Conservation (phyloP, 2,797 vertebrate species). For the Ciconia nigra region DNA sequence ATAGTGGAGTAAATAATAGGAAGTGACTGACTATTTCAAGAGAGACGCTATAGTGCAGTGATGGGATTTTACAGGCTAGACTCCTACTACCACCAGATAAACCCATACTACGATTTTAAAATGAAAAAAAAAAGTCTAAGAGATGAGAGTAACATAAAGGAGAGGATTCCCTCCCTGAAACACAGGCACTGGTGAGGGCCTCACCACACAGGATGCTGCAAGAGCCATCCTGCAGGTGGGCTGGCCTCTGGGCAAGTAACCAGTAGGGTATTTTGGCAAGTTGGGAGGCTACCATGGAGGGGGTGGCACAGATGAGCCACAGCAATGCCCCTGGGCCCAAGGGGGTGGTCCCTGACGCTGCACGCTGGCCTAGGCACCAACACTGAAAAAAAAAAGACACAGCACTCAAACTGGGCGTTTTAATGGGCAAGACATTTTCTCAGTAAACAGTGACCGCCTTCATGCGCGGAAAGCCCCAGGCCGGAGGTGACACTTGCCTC, state of each 20-base stretch:
- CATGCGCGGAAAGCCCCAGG: fast-evolving
- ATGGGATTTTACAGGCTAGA: neutral
- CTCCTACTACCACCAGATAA: neutral
- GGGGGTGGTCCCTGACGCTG: neutral
- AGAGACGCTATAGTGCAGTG: neutral
- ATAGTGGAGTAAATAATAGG: no score
- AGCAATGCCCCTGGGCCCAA: fast-evolving
- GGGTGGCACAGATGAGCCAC: neutral
- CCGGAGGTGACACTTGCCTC: fast-evolving
- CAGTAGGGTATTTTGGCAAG: neutral
- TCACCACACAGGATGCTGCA: neutral
- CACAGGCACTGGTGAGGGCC: neutral
- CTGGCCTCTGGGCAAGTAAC: neutral
- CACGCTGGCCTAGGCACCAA: neutral
- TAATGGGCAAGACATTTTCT: neutral
- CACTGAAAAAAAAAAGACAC: neutral
- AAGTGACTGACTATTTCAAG: neutral
- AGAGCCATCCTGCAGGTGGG: neutral
- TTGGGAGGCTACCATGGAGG: neutral
- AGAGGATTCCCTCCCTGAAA: neutral
- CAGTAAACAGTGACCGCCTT: neutral
- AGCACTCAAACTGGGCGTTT: neutral
- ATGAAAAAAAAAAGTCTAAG: neutral
- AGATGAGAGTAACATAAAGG: neutral
- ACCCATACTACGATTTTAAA: neutral